Base-by-base conservation (phyloP, 2,888 invertebrate species). In the Orthosia gracilis region DNA sequence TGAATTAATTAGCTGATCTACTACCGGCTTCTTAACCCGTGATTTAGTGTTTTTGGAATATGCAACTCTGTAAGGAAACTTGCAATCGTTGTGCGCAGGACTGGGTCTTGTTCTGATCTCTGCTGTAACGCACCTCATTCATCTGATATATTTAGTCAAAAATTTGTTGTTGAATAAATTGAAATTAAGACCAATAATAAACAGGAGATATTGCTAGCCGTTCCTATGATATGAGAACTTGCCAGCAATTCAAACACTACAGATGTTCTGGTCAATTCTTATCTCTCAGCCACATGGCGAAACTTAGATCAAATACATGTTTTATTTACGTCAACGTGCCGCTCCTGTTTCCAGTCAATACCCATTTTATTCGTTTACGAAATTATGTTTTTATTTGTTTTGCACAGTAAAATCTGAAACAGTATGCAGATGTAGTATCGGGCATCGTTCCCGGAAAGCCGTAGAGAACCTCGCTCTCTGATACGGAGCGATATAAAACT, bases 371-470 rank as follows among this genome's bases (percentile, higher is more conserved):
- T 66, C 69, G 70, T 70, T 77, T 62, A 73, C 73, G 69, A 80
- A 82, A 81, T 78, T 65, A 84, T 80, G 76, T 84, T 87, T 85
- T 88, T 83, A 80, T 86, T 85, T 82, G 81, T 87, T 85, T 84
- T 79, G 73, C 68, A 78, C 74, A 84, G 77, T 87, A 85, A 86
- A 88, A 81, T 80, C 72, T 78, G 69, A 75, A 87, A 85, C 85
- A 86, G 83, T 84, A 72, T 73, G 82, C 89, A 86, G 87, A 84
- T 84, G 83, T 82, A 77, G 85, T 91, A 89, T 91, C 89, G 87
- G 88, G 54, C 87, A 89, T 82, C 87, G 87, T 91, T 93, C 91
- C 89, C 88, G 91, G 92, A 90, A 93, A 90, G 77, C 85, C 76
- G 81, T 68, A 58, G 68, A 71, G 69, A 72, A 80, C 55, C 76